A percentile compares a stretch with the other conserved stretches of the same genome.
phyloP scores from a whole-genome alignment of 2,888 invertebrate genomes.

The Omphaloscelis lunosa region DNA sequence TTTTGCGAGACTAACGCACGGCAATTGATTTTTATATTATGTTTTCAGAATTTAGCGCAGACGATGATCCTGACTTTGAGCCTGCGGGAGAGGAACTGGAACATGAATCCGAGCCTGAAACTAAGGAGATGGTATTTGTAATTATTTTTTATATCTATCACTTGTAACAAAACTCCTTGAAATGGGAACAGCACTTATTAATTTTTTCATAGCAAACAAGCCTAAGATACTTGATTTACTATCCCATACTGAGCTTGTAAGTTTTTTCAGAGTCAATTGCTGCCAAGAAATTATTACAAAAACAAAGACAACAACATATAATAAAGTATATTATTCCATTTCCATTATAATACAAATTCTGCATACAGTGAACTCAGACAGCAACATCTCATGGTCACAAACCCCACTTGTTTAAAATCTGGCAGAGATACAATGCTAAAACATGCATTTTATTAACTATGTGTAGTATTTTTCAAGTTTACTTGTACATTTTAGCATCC shows the following conservation, averaged over 20 bases:
- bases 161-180: not conserved
- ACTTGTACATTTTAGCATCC: slow-evolving; percentile 5
- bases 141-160: not conserved
- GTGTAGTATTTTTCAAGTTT: not conserved
- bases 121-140: slow-evolving; percentile 65
- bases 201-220: not conserved
- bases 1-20: too few relatives aligned
- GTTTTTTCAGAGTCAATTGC: too few relatives aligned
- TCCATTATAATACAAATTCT: not conserved
- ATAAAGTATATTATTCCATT: not conserved
- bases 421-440: not conserved
- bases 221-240: not conserved
- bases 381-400: not conserved
- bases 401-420: not conserved
- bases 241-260: not conserved
- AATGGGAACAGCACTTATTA: not conserved
- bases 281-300: not conserved
- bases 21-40: not conserved
- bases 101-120: slow-evolving; percentile 73
- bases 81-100: slow-evolving; percentile 68
- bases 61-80: slow-evolving; percentile 84
- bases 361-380: not conserved
- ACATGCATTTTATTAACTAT: not conserved
- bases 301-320: not conserved
- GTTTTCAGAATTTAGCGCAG: slow-evolving; percentile 69